Percentiles rank a stretch among this genome's conserved stretches.
Conservation (phyloP, 2,888 invertebrate genomes). For the Platerodrilus igneus region DNA sequence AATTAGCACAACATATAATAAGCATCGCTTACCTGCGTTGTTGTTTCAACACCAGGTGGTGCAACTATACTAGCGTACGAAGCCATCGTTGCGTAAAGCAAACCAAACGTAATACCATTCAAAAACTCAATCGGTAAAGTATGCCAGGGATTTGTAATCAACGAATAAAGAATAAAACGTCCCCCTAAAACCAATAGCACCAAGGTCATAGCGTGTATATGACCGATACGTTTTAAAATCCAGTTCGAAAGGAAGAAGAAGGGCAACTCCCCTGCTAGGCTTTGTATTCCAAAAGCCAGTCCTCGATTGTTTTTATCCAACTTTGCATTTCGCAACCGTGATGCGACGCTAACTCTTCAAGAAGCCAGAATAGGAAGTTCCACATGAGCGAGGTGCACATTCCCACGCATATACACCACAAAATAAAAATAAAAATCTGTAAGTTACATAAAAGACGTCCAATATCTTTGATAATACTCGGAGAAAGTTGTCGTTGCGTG, state of each 20-base stretch:
- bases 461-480: slow-evolving; percentile 67
- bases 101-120: slow-evolving; percentile 84
- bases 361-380: slow-evolving; percentile 83
- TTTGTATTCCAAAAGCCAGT: slow-evolving; percentile 43
- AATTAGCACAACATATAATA: too few species aligned
- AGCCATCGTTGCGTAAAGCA: slow-evolving; percentile 84
- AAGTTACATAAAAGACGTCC: slow-evolving; percentile 60
- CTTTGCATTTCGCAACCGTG: slow-evolving; percentile 43
- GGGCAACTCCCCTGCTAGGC: slow-evolving; percentile 80
- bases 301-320: slow-evolving; percentile 51
- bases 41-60: slow-evolving; percentile 79
- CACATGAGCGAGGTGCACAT: slow-evolving; percentile 80
- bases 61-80: slow-evolving; percentile 82
- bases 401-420: slow-evolving; percentile 79
- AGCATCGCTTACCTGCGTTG: slow-evolving; percentile 67
- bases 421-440: slow-evolving; percentile 66
- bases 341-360: slow-evolving; percentile 64
- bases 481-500: slow-evolving; percentile 59
- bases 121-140: slow-evolving; percentile 79
- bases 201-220: slow-evolving; percentile 76
- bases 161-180: slow-evolving; percentile 77
- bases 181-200: slow-evolving; percentile 75
- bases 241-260: slow-evolving; percentile 80
- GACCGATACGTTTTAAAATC: slow-evolving; percentile 74
- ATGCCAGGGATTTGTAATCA: slow-evolving; percentile 76